These are phyloP conservation scores for Zaprionus taronus DNA, from an alignment of 1,140 invertebrate species.

Conservation along the genomic window DNA sequence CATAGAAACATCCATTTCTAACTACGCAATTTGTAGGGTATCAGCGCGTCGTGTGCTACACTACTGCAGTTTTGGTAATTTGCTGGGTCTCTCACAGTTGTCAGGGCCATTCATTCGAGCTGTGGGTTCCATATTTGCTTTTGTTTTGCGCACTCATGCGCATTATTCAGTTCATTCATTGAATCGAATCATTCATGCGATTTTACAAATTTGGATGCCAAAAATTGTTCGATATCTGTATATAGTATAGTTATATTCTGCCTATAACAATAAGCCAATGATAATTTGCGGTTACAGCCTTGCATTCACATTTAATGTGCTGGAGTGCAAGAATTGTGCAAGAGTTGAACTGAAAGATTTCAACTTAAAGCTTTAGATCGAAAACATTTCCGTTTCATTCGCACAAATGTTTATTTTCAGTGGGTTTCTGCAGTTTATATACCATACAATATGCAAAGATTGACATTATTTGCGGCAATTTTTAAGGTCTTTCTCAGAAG, in stretches of 20 bases:
- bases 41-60: neutral
- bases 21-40: neutral
- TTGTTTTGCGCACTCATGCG: slow-evolving; percentile 63
- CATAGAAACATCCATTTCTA: no score
- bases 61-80: slow-evolving; percentile 4
- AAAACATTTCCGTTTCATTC: neutral
- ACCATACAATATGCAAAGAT: neutral
- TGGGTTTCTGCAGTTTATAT: no score
- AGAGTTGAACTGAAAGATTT: neutral
- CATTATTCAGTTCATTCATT: slow-evolving; percentile 65
- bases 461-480: neutral
- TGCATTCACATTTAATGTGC: neutral
- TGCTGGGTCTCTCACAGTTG: slow-evolving; percentile 7
- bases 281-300: neutral
- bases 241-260: neutral
- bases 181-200: slow-evolving; percentile 65
- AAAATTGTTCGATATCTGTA: neutral
- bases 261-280: neutral
- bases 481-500: slow-evolving; percentile 8
- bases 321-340: neutral
- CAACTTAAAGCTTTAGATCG: neutral
- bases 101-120: slow-evolving; percentile 26
- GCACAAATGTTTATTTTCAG: no score
- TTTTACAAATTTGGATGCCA: slow-evolving; percentile 11
- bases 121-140: slow-evolving; percentile 32